Evolutionary conservation across 1,140 invertebrate species (phyloP), one percentile per base, ranked within the genome.

Genomic region (Drosophila sturtevanti): DNA sequence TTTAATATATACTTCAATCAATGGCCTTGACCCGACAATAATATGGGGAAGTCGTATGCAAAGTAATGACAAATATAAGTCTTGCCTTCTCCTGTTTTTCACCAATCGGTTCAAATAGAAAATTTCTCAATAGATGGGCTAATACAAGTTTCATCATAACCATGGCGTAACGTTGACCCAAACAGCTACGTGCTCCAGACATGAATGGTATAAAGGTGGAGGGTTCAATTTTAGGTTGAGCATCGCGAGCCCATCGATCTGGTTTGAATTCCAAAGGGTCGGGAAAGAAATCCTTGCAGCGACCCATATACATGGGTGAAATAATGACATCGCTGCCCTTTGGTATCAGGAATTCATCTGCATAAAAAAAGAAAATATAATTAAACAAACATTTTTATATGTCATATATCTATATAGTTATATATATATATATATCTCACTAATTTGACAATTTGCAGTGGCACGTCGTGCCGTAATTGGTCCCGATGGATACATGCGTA

Each of bases 401-500:
- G 21, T 0, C 16, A 52, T 9, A n/a, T n/a, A n/a, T n/a, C n/a
- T n/a, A n/a, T n/a, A n/a, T n/a, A n/a, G n/a, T n/a, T n/a, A n/a
- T n/a, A n/a, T n/a, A n/a, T n/a, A n/a, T n/a, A n/a, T n/a, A n/a
- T n/a, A 38, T 38, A 31, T 59, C 81, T 81, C 37, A 89, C 84
- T 89, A 0, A 89, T 89, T 48, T 60, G 67, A n/a, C 72, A 89
- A 31, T 89, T 70, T 14, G 73, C 70, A 1, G 67, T 84, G 41
- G 84, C 84, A 0, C 66, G 66, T 12, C 96, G 93, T 9, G 94
- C 95, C 66, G 96, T 95, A 9, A 96, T 82, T 0, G 96, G 96
- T 27, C 97, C 97, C 63, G 96, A 96, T 68, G 97, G 97, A 84
- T 95, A 97, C 92, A 97, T 92, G 18, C 96, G 93, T 2, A 97